Evolutionary conservation across 2,888 invertebrate species (phyloP).

Genomic region (Diadegma fenestrale): DNA sequence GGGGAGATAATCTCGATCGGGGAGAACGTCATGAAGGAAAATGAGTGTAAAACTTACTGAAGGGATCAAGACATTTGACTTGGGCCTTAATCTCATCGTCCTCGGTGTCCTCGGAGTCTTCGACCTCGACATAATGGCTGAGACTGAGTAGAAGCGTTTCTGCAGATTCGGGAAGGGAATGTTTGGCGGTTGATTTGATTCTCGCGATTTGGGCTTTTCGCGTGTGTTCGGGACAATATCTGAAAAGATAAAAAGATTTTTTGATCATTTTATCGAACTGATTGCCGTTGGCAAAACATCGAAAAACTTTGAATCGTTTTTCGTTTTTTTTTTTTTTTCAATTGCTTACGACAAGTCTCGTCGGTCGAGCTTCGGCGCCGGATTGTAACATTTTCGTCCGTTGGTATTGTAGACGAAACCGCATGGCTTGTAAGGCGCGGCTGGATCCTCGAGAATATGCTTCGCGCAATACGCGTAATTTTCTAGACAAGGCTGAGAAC

Average conservation of each 20-base stretch:
- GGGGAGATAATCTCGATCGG: too few relatives aligned
- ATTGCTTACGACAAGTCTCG: conserved; percentile 88
- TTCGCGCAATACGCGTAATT: conserved; percentile 92
- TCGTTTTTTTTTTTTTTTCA: conserved; percentile 71
- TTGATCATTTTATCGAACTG: not conserved
- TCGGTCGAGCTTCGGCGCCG: conserved; percentile 91
- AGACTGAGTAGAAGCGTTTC: conserved; percentile 89
- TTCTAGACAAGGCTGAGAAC: conserved; percentile 89
- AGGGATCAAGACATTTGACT: conserved; percentile 86
- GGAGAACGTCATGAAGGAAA: not conserved
- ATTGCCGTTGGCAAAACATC: not conserved
- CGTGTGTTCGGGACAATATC: conserved; percentile 90
- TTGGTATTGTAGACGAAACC: conserved; percentile 89
- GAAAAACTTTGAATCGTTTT: conserved; percentile 55
- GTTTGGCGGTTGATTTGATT: conserved; percentile 88
- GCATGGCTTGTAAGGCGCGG: conserved; percentile 94
- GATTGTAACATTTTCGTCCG: conserved; percentile 91
- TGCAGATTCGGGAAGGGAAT: conserved; percentile 88
- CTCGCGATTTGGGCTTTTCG: conserved; percentile 88
- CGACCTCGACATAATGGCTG: conserved; percentile 87
- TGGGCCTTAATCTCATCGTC: conserved; percentile 85
- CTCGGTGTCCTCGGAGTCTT: conserved; percentile 83
- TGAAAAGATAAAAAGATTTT: conserved; percentile 74
- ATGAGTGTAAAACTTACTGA: conserved; percentile 85
- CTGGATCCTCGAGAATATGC: conserved; percentile 94